Base-by-base conservation (phyloP, 2,888 invertebrate species). In the Archaeoteleia sp. region DNA sequence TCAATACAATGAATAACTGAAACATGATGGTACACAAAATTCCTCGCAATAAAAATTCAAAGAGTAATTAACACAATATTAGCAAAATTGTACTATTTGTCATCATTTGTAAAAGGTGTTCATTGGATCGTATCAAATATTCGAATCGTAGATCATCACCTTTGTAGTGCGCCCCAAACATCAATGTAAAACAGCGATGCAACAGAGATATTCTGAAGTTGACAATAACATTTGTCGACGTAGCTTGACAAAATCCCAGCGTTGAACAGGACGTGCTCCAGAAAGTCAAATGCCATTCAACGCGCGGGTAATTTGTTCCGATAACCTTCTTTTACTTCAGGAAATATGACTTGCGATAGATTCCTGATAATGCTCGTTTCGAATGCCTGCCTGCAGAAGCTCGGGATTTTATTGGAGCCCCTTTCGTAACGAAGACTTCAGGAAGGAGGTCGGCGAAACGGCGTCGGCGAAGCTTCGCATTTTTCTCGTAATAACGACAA, bases 401-500 rank as follows among this genome's bases (percentile, higher is more conserved):
- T 37, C 39, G 37, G 32, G 60, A 49, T 46, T 62, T 51, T 58
- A 62, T 58, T 43, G 58, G 32, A 60, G 39, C 57, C 15, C 35
- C 61, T 20, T 51, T 45, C 51, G 51, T 65, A 69, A 65, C 62
- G 61, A 70, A 62, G 57, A 55, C 40, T 10, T 54, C 30, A 55
- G 53, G 43, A 60, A 60, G 48, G 37, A 45, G 60, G 60, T 60
- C 45, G 42, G 6, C 46, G 15, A 43, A 15, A 27, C 39, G 42
- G 25, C 54, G 54, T 29, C 43, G 35, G 27, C 49, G 15, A 29
- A 40, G 55, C 62, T 62, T 68, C 58, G 48, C 61, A 51, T 65
- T 65, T 60, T 69, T 61, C 45, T 27, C 17, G 29, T 30, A 66
- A 65, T 79, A 80, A 81, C 80, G 79, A 78, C 78, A 77, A 76